Conservation (phyloP, 2,888 invertebrate species). For the Macrophya alboannulata region DNA sequence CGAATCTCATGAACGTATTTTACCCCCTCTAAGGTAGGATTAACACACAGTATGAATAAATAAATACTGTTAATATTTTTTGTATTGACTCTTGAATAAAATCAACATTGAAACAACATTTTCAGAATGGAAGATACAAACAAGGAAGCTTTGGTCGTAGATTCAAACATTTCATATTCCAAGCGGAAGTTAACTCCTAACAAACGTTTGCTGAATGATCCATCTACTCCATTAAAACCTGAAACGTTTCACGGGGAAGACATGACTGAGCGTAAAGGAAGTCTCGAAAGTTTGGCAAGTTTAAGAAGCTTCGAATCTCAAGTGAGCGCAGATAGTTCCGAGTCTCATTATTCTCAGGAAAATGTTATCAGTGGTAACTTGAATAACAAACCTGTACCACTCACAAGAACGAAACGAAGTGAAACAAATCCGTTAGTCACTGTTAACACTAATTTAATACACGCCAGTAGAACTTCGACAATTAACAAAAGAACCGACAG, state of each 20-base stretch:
- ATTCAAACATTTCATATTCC: slow-evolving; percentile 75
- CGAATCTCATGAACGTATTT: slow-evolving; percentile 65
- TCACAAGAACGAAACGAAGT: slow-evolving; percentile 74
- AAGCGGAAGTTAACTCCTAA: slow-evolving; percentile 76
- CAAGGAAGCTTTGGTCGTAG: slow-evolving; percentile 70
- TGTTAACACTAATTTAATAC: slow-evolving; percentile 67
- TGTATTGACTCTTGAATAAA: not conserved
- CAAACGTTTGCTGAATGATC: slow-evolving; percentile 77
- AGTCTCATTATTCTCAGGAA: slow-evolving; percentile 73
- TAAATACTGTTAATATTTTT: not conserved
- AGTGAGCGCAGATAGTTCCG: slow-evolving; percentile 80
- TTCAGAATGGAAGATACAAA: slow-evolving; percentile 76
- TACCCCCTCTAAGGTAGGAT: slow-evolving; percentile 45
- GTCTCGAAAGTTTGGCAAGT: slow-evolving; percentile 82
- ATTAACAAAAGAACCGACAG: slow-evolving; percentile 74
- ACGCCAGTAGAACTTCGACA: slow-evolving; percentile 70
- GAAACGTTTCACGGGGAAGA: slow-evolving; percentile 71
- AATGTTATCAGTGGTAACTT: slow-evolving; percentile 65
- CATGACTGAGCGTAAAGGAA: slow-evolving; percentile 81
- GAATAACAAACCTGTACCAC: slow-evolving; percentile 74
- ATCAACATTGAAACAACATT: slow-evolving; percentile 50
- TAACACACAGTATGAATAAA: not conserved
- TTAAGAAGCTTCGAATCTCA: slow-evolving; percentile 79
- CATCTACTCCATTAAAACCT: slow-evolving; percentile 73
- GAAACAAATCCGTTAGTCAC: slow-evolving; percentile 71